Percentiles rank a stretch among this genome's conserved stretches.
These are phyloP conservation scores for Epizoanthus illoricatus DNA, from an alignment of 92 coral and sea anemone species.

Conservation along the genomic window DNA sequence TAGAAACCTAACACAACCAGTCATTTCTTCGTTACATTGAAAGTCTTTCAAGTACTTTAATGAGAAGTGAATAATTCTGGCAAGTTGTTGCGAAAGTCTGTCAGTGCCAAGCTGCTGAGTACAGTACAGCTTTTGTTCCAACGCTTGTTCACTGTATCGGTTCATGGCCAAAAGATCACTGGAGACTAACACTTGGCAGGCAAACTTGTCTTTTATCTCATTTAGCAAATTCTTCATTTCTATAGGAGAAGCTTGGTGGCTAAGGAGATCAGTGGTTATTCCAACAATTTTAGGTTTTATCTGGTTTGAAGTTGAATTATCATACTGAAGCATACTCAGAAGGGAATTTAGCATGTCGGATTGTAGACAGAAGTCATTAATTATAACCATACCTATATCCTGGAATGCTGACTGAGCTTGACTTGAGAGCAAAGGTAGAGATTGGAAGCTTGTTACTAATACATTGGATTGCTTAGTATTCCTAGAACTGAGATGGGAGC, in stretches of 20 bases:
- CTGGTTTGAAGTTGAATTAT: background rate
- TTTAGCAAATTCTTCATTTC: slow-evolving; percentile 50
- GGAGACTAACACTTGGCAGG: slow-evolving; percentile 61
- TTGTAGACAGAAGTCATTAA: slow-evolving; percentile 50
- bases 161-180: slow-evolving; percentile 83
- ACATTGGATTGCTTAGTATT: background rate
- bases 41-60: slow-evolving; percentile 46
- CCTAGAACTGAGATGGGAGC: background rate
- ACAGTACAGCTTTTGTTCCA: slow-evolving; percentile 46
- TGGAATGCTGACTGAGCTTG: background rate
- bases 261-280: slow-evolving; percentile 50
- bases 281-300: slow-evolving; percentile 62
- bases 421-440: background rate
- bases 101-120: slow-evolving; percentile 24
- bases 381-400: slow-evolving; percentile 41
- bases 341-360: slow-evolving; percentile 5
- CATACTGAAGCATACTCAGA: background rate
- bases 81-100: slow-evolving; percentile 15
- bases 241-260: slow-evolving; percentile 25
- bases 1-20: slow-evolving; percentile 36
- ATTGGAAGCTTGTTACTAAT: background rate
- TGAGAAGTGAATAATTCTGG: slow-evolving; percentile 34
- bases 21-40: slow-evolving; percentile 1
- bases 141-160: slow-evolving; percentile 66
- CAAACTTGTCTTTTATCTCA: slow-evolving; percentile 48